A percentile compares a stretch with the other conserved stretches of the same genome.
These are phyloP conservation scores for Mus spicilegus DNA, from an alignment of 2,113 vertebrate genomes.

Conservation along the genomic window DNA sequence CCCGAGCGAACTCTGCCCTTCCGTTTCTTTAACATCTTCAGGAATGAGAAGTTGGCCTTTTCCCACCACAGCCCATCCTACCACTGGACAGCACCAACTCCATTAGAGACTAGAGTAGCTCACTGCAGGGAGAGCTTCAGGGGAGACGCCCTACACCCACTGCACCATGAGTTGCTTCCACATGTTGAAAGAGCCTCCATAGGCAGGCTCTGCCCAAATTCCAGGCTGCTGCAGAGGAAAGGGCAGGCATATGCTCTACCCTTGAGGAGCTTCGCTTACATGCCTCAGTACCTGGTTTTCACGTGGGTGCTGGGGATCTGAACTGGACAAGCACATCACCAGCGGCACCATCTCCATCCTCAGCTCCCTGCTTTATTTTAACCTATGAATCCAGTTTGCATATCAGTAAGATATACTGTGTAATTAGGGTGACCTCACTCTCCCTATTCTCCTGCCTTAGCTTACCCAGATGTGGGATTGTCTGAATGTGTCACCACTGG, in stretches of 20 bases:
- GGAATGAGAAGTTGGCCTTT: background rate
- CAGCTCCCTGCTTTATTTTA: background rate
- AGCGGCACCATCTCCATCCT: background rate
- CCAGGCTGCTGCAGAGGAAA: background rate
- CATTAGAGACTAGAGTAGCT: background rate
- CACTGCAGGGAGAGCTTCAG: background rate
- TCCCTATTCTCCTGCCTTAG: background rate
- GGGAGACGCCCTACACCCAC: rapidly evolving
- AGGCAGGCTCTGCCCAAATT: background rate
- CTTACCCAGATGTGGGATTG: background rate
- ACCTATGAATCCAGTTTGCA: background rate
- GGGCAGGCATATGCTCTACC: background rate
- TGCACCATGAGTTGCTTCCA: background rate
- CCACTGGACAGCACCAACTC: background rate
- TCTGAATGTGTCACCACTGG: background rate
- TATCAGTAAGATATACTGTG: background rate
- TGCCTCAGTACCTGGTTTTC: background rate
- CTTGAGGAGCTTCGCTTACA: background rate
- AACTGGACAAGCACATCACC: background rate
- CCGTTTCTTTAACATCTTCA: background rate
- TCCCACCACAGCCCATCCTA: background rate
- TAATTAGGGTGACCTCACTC: background rate
- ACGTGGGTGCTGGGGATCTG: no score
- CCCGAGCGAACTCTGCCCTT: background rate
- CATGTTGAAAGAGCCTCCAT: background rate